Base-by-base conservation (phyloP, 2,888 invertebrate species). In the Junonia oenone region DNA sequence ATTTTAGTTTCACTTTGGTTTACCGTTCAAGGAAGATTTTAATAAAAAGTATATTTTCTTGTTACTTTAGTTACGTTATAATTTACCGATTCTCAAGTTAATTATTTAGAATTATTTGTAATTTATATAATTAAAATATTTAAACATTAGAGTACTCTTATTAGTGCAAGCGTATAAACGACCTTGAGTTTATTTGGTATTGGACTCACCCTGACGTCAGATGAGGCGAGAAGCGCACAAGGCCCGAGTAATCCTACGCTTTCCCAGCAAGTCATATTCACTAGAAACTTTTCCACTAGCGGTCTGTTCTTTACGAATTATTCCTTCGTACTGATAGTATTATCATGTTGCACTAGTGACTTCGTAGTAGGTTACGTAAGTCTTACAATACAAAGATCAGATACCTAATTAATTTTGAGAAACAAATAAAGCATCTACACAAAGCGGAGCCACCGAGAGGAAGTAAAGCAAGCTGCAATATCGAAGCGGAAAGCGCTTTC, bases 261-360 rank as follows among this genome's bases (percentile, higher is more conserved):
- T 66, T 91, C 90, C 91, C 91, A 91, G 79, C 91, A 91, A 78
- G 91, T 90, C 91, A 91, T 91, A 67, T 76, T 78, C 78, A 76
- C 69, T 66, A 63, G 66, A 56, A 66, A 69, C 62, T 63, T 63
- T 62, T 65, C 68, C 72, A 74, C 74, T 66, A 69, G 70, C 75
- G 67, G 63, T 64, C 57, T 66, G 69, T 69, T 70, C 71, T 67
- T 68, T 68, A 67, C 67, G 70, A 70, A 66, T 66, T 66, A 67
- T 67, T 67, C 65, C 65, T 69, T 70, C 69, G 70, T 73, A 71
- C 70, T 72, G 73, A 72, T 69, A 67, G 61, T 67, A 73, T 65
- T 73, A 80, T 76, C 76, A 76, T 75, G 65, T 75, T 82, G 81
- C 84, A 81, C 81, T 76, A 75, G 64, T 73, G 72, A 71, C 75